Percentiles rank a stretch among this genome's conserved stretches.
phyloP scores from a whole-genome alignment of 2,797 vertebrate genomes.

The Gorsachius magnificus region DNA sequence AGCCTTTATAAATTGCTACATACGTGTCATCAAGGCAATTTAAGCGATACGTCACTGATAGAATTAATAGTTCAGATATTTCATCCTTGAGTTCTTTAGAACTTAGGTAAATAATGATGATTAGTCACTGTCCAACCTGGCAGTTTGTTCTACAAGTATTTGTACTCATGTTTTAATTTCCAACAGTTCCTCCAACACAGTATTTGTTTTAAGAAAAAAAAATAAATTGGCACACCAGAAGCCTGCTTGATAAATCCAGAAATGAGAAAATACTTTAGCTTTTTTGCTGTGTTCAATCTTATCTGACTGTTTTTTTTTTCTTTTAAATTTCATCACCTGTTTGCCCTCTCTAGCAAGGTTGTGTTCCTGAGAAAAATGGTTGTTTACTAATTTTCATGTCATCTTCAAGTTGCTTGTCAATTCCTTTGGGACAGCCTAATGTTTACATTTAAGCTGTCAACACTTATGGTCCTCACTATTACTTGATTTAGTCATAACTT shows the following conservation, averaged over 20 bases:
- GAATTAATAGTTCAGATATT: background rate
- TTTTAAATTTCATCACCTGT: background rate
- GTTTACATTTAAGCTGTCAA: background rate
- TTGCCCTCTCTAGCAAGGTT: background rate
- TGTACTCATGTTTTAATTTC: background rate
- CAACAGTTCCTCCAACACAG: background rate
- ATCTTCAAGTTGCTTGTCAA: background rate
- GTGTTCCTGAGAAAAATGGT: background rate
- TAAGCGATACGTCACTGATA: background rate
- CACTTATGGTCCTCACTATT: background rate
- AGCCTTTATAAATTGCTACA: background rate
- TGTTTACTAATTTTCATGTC: background rate
- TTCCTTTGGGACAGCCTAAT: background rate
- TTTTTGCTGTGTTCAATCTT: background rate
- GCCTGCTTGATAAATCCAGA: background rate
- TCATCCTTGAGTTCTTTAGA: background rate
- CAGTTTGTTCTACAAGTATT: background rate
- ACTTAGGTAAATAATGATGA: background rate
- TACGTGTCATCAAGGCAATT: background rate
- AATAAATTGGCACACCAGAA: background rate
- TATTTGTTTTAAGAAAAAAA: background rate
- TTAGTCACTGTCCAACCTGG: background rate
- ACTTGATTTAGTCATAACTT: background rate
- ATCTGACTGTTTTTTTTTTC: fast-evolving
- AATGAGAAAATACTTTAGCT: background rate